These are phyloP conservation scores for Heloderma charlesbogerti DNA, from an alignment of 2,113 vertebrate genomes.

Conservation along the genomic window DNA sequence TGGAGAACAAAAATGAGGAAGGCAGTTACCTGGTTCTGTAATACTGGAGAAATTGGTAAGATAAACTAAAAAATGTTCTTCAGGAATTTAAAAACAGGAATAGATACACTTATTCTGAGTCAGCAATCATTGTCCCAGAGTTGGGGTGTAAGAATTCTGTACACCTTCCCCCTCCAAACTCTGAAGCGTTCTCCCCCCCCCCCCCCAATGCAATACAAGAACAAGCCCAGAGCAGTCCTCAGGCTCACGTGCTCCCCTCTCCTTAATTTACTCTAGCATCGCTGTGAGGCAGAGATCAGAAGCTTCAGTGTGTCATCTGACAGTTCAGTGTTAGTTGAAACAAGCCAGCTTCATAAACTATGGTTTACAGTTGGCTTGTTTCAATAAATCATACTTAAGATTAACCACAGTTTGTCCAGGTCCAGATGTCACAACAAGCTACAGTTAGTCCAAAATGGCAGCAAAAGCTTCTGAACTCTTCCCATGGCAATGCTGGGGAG, in stretches of 20 bases:
- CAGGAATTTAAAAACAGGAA: background rate
- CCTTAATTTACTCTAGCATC: too few relatives aligned
- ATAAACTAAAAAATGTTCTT: background rate
- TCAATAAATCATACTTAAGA: background rate
- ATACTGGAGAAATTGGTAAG: background rate
- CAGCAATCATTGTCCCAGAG: background rate
- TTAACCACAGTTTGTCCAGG: background rate
- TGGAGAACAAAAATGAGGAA: background rate
- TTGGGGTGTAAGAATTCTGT: background rate
- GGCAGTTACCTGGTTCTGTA: background rate
- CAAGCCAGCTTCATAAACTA: background rate
- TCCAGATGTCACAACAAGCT: background rate
- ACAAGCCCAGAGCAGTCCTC: too few relatives aligned
- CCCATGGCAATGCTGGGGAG: background rate
- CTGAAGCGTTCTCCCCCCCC: background rate
- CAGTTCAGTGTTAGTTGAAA: background rate
- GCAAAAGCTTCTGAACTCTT: background rate
- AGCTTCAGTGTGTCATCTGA: too few relatives aligned
- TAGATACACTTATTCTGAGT: background rate
- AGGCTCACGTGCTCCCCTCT: too few relatives aligned
- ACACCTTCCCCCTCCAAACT: background rate
- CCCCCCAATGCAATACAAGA: too few relatives aligned
- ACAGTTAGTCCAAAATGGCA: background rate
- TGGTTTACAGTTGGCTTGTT: background rate
- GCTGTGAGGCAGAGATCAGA: too few relatives aligned